Percentiles rank a stretch among this genome's conserved stretches.
phyloP scores from a whole-genome alignment of 2,797 vertebrate genomes.

The Cottoperca gobio region DNA sequence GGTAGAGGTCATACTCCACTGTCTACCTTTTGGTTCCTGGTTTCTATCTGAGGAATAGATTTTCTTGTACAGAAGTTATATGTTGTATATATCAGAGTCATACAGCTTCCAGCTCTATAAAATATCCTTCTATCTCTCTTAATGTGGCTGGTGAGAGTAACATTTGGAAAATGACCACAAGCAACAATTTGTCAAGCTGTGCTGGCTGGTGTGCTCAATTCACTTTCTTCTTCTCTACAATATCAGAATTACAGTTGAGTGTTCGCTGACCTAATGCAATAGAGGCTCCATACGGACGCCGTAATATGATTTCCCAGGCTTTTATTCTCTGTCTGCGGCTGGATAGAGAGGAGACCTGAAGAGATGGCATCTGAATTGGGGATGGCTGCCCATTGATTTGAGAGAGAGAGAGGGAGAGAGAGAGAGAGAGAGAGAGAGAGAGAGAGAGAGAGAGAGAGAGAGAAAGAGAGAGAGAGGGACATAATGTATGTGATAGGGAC shows the following conservation, averaged over 20 bases:
- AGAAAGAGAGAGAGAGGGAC: constrained; percentile 33
- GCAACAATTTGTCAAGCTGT: constrained; percentile 76
- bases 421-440: no score
- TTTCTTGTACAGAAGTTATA: constrained; percentile 51
- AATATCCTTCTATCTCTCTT: constrained; percentile 54
- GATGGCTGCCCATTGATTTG: constrained; percentile 45
- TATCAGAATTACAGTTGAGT: constrained; percentile 81
- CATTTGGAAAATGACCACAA: constrained; percentile 78
- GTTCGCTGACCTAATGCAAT: constrained; percentile 82
- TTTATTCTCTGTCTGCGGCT: constrained; percentile 82
- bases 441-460: no score
- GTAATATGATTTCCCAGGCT: constrained; percentile 83
- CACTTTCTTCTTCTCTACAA: constrained; percentile 75
- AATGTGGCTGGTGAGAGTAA: constrained; percentile 60
- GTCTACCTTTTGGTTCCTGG: constrained; percentile 38
- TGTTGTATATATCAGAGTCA: constrained; percentile 56
- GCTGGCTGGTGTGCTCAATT: constrained; percentile 71
- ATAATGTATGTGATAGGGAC: constrained; percentile 61
- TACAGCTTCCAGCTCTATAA: constrained; percentile 62
- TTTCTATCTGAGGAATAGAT: constrained; percentile 36
- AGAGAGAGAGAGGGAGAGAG: no score
- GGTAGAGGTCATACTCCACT: constrained; percentile 55
- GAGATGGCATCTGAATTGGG: constrained; percentile 76
- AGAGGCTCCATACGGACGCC: constrained; percentile 73
- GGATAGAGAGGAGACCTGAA: constrained; percentile 72